Evolutionary conservation across 1,140 invertebrate species (phyloP).

Genomic region (Pygmarrhopalites habei): DNA sequence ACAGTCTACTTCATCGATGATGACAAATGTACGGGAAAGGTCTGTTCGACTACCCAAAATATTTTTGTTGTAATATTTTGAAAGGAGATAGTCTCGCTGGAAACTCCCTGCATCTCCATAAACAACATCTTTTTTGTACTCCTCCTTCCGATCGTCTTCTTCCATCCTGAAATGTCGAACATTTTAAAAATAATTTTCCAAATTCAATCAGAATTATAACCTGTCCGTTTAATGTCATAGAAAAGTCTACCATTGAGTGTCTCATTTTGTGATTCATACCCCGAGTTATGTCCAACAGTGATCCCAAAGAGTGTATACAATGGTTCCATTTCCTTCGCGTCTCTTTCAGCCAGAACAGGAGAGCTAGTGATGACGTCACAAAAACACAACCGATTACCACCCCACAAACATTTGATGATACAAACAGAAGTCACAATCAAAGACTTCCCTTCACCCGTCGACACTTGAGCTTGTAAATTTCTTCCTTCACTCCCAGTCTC

Average conservation of each 20-base stretch:
- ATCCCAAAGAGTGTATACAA: slow-evolving; percentile 14
- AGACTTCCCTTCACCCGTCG: slow-evolving; percentile 21
- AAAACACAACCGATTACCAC: background rate
- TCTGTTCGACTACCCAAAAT: no score
- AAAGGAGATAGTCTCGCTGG: slow-evolving; percentile 18
- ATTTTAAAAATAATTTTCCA: no score
- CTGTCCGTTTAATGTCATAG: no score
- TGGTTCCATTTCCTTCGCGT: slow-evolving; percentile 2
- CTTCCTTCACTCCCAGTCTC: no score
- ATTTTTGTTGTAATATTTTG: no score
- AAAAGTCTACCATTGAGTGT: no score
- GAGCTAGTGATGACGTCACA: slow-evolving; percentile 17
- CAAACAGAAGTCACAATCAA: slow-evolving; percentile 11
- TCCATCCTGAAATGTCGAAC: background rate
- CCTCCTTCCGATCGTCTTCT: background rate
- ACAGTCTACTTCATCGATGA: slow-evolving; percentile 32
- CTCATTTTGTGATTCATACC: no score
- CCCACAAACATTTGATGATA: slow-evolving; percentile 1
- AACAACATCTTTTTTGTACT: slow-evolving; percentile 21
- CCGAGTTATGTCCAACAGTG: slow-evolving; percentile 8
- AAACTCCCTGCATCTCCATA: slow-evolving; percentile 24
- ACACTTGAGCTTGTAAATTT: slow-evolving; percentile 9
- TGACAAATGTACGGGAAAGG: no score
- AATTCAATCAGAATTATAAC: no score
- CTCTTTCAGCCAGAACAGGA: slow-evolving; percentile 21